Percentiles rank a stretch among this genome's conserved stretches.
These are phyloP conservation scores for Mellilla xanthometata DNA, from an alignment of 2,888 invertebrate species.

Conservation along the genomic window DNA sequence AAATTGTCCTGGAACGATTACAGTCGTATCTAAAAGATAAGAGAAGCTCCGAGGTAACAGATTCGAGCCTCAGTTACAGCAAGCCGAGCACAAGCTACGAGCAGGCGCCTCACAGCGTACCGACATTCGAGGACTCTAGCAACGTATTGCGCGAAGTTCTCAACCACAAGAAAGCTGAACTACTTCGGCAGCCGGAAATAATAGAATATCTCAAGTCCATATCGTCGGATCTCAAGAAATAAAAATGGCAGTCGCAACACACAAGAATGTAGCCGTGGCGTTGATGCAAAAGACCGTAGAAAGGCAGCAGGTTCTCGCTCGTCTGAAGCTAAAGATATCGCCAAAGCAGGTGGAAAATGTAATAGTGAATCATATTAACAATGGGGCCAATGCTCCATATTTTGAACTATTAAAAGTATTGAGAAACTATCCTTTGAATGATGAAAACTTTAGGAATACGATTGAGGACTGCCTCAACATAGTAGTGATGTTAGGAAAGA, in stretches of 20 bases:
- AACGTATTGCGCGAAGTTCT: constrained; percentile 70
- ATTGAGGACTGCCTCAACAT: constrained; percentile 67
- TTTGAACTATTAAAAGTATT: constrained; percentile 73
- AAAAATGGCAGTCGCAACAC: constrained; percentile 68
- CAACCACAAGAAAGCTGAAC: constrained; percentile 72
- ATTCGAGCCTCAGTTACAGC: constrained; percentile 51
- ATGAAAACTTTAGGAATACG: constrained; percentile 65
- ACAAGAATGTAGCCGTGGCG: constrained; percentile 66
- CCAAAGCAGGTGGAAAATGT: constrained; percentile 72
- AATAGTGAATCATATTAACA: constrained; percentile 58
- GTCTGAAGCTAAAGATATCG: constrained; percentile 65
- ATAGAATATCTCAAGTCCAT: constrained; percentile 66
- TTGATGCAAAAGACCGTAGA: constrained; percentile 72
- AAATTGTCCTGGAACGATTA: constrained; percentile 74
- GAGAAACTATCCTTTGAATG: constrained; percentile 62
- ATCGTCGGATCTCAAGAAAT: constrained; percentile 67
- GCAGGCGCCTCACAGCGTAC: constrained; percentile 43
- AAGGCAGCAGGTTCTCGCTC: constrained; percentile 60
- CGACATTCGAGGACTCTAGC: constrained; percentile 60
- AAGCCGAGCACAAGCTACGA: constrained; percentile 72
- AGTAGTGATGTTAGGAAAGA: constrained; percentile 64
- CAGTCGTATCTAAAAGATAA: constrained; percentile 77
- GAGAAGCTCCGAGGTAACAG: constrained; percentile 58
- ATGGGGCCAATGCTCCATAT: constrained; percentile 64
- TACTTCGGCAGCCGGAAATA: constrained; percentile 74